Conservation (phyloP, 2,888 invertebrate genomes). For the Sycophila texana region DNA sequence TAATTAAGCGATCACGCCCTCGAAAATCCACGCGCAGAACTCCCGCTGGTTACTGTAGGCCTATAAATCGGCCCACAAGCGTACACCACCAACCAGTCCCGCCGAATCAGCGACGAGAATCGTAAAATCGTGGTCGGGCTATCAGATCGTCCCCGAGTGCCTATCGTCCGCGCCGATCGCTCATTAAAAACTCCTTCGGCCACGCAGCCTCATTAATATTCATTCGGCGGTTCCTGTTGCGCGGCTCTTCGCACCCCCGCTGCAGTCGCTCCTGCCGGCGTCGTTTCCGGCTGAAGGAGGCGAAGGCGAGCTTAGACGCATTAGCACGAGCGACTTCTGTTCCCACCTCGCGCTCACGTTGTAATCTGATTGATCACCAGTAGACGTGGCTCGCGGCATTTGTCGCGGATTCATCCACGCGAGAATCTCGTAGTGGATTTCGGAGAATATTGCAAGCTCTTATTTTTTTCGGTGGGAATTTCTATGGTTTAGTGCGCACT, state of each 20-base stretch:
- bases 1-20: background rate
- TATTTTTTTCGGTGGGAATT: no score
- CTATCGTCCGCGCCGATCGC: background rate
- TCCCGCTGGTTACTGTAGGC: no score
- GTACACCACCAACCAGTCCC: background rate
- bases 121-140: background rate
- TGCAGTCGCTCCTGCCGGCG: conserved; percentile 4
- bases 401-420: background rate
- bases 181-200: background rate
- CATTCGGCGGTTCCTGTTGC: background rate
- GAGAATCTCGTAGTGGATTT: no score
- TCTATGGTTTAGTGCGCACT: no score
- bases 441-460: no score
- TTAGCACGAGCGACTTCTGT: conserved; percentile 29
- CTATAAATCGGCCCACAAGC: background rate
- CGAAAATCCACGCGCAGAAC: background rate
- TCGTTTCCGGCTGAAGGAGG: conserved; percentile 38
- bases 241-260: background rate
- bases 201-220: background rate
- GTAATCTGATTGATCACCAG: conserved; percentile 43
- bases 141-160: background rate
- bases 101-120: background rate
- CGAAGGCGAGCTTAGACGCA: conserved; percentile 22
- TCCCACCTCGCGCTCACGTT: conserved; percentile 21
- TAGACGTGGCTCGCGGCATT: background rate